These are phyloP conservation scores for Scytalopus superciliaris DNA, from an alignment of 2,113 vertebrate genomes.

Conservation along the genomic window DNA sequence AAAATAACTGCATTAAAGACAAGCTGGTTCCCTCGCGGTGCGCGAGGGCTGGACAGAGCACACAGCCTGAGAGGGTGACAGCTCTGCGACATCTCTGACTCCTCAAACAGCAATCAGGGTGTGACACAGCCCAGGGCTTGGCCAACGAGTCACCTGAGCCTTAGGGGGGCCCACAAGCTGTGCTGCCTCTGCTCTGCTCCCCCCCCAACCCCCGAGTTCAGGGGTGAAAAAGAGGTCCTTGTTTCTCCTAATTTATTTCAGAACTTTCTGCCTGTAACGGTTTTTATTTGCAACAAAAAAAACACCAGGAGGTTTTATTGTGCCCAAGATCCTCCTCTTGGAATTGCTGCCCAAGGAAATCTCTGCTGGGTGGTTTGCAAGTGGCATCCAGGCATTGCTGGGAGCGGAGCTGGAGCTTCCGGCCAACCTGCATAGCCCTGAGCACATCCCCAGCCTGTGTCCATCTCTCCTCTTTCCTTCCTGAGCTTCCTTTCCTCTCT, in stretches of 20 bases:
- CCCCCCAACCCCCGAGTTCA: fast-evolving
- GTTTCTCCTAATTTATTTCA: not conserved
- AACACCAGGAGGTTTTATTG: not conserved
- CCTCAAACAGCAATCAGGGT: fast-evolving
- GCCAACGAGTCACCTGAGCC: not conserved
- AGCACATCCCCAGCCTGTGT: not conserved
- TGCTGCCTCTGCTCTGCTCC: not conserved
- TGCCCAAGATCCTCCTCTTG: not conserved
- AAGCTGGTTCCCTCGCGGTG: not conserved
- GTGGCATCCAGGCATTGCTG: not conserved
- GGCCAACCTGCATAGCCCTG: not conserved
- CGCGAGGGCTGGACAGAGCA: not conserved
- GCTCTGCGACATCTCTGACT: not conserved
- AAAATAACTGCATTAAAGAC: not conserved
- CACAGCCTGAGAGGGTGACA: not conserved
- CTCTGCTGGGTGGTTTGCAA: not conserved
- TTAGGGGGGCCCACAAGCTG: fast-evolving
- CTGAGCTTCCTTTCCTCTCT: not conserved
- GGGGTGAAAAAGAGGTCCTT: not conserved
- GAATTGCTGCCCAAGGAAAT: not conserved
- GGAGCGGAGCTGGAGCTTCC: not conserved
- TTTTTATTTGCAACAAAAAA: not conserved
- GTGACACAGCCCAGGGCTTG: not conserved
- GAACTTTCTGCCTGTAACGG: not conserved
- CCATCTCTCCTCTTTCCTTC: not conserved